These are phyloP conservation scores for Brachycybe producta DNA, from an alignment of 2,888 invertebrate species.

Conservation along the genomic window DNA sequence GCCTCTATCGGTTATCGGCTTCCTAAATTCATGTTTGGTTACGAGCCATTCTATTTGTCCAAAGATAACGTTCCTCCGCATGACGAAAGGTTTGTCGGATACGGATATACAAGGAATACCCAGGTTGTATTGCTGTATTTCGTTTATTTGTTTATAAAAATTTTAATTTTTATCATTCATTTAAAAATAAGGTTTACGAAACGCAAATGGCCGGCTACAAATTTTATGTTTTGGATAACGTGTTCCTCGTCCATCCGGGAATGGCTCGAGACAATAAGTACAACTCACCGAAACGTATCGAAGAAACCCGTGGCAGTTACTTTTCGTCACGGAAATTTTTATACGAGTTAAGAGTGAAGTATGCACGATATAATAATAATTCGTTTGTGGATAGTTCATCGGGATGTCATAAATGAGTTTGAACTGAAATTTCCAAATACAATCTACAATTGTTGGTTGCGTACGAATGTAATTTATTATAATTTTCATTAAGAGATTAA, in stretches of 20 bases:
- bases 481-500: no score
- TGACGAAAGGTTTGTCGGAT: conserved; percentile 78
- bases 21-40: conserved; percentile 60
- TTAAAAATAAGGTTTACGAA: conserved; percentile 61
- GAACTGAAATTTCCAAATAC: no score
- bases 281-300: no score
- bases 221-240: conserved; percentile 72
- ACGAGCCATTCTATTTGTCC: conserved; percentile 84
- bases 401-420: no score
- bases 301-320: no score
- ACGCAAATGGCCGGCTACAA: conserved; percentile 80
- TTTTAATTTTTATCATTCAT: conserved; percentile 27
- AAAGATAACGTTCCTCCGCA: conserved; percentile 57
- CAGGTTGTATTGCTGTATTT: conserved; percentile 46
- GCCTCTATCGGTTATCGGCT: conserved; percentile 72
- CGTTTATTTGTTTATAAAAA: neutral
- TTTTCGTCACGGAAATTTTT: no score
- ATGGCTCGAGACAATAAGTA: no score
- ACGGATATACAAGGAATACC: conserved; percentile 82
- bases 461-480: no score
- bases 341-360: no score
- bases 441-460: no score
- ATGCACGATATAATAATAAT: no score
- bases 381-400: no score
- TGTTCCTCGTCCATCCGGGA: conserved; percentile 83